These are phyloP conservation scores for Oostethus manadensis DNA, from an alignment of 2,113 vertebrate genomes.

Conservation along the genomic window DNA sequence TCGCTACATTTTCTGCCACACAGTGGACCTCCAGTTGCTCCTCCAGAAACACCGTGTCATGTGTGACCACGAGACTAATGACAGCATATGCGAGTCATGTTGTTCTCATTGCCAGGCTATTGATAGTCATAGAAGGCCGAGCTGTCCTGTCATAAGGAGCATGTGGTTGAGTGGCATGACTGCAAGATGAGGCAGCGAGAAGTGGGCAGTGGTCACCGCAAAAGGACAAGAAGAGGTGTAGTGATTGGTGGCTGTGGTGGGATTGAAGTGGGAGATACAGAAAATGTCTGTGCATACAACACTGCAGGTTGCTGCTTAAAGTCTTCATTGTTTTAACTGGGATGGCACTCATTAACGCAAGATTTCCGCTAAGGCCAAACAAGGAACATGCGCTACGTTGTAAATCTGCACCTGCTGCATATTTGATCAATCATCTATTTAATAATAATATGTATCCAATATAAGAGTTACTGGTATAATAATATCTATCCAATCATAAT, in stretches of 20 bases:
- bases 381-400: neutral
- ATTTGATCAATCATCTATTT: neutral
- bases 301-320: neutral
- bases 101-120: slow-evolving; percentile 18
- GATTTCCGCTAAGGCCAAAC: neutral
- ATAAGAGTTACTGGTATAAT: too few species aligned
- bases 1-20: neutral
- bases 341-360: neutral
- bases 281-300: neutral
- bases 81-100: slow-evolving; percentile 22
- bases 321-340: neutral
- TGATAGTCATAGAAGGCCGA: slow-evolving; percentile 30
- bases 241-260: slow-evolving; percentile 1
- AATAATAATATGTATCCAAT: too few species aligned
- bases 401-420: neutral
- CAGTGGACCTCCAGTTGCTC: slow-evolving; percentile 1
- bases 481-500: too few species aligned
- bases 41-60: slow-evolving; percentile 10
- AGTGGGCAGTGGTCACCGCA: slow-evolving; percentile 31
- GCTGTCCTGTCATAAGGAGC: slow-evolving; percentile 24
- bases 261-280: slow-evolving; percentile 22
- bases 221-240: slow-evolving; percentile 3
- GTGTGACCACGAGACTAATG: slow-evolving; percentile 20
- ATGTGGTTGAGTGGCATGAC: slow-evolving; percentile 39
- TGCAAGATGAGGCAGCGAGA: slow-evolving; percentile 40